These are phyloP conservation scores for Dysmachus trigonus DNA, from an alignment of 2,888 invertebrate genomes.

Conservation along the genomic window DNA sequence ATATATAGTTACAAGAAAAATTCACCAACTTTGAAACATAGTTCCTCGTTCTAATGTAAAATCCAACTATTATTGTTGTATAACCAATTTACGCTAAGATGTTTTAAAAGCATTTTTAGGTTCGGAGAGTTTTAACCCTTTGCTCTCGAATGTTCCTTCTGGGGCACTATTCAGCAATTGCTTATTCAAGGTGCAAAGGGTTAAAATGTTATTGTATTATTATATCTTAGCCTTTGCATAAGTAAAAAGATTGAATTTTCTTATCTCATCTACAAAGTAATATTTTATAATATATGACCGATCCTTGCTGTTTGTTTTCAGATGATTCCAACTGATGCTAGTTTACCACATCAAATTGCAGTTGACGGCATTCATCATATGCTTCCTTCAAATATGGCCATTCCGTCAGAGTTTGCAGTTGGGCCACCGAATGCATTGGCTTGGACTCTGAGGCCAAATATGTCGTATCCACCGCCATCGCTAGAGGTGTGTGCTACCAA, in stretches of 20 bases:
- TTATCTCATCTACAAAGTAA: background rate
- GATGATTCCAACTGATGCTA: conserved; percentile 59
- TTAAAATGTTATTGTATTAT: background rate
- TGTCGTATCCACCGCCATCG: conserved; percentile 53
- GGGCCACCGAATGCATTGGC: conserved; percentile 55
- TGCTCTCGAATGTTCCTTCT: too few species aligned
- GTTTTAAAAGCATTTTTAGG: background rate
- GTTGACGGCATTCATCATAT: conserved; percentile 62
- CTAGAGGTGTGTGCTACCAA: conserved; percentile 51
- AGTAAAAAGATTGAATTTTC: background rate
- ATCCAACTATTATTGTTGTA: too few species aligned
- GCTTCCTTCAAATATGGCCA: conserved; percentile 61
- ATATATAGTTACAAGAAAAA: too few species aligned
- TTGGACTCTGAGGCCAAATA: conserved; percentile 58
- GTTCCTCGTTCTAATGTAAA: too few species aligned
- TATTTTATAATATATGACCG: background rate
- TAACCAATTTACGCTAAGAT: background rate
- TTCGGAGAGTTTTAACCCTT: too few species aligned
- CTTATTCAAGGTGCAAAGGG: too few species aligned
- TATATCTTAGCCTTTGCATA: background rate
- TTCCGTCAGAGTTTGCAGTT: conserved; percentile 60
- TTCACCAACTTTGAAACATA: too few species aligned
- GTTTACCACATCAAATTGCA: conserved; percentile 56
- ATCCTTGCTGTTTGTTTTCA: conserved; percentile 47
- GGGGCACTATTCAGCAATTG: too few species aligned